Evolutionary conservation across 2,113 vertebrate genomes (phyloP), one percentile per base, ranked within the genome.

Genomic region (Callospermophilus lateralis): DNA sequence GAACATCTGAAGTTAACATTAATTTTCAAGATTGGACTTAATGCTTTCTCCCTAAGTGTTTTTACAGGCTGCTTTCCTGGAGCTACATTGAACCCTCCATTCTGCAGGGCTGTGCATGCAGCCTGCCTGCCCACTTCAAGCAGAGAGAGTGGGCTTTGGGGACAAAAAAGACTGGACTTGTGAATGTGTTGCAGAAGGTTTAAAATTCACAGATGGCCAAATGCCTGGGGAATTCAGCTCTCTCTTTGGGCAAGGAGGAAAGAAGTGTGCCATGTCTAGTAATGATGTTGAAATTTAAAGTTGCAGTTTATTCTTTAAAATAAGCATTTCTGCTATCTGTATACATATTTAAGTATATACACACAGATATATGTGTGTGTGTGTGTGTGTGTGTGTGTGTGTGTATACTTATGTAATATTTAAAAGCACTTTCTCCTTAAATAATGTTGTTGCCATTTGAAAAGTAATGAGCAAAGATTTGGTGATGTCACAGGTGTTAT

Each of bases 1-100:
- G 88, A 92, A 78, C 92, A 93, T 93, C 92, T 92, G 87, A 97
- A 97, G 76, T 93, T 94, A 84, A 97, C 96, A 89, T 97, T 90
- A 77, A 94, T 96, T 95, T 96, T 85, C 0, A 0, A 86, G 94
- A 96, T 42, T 76, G 93, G 87, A 85, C 4, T 3, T 51, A 51
- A 87, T 85, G 79, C 51, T 93, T 97, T 94, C 93, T 72, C 53
- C 63, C n/a, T 34, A 42, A 90, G 83, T 96, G 83, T 94, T 97
- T 92, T 68, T 28, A 0, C 72, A 92, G 78, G 17, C 93, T 70
- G 84, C 74, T 89, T 93, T 89, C 87, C 63, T 10, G 4, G 34
- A 88, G 73, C 42, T 45, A 42, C 48, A 9, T 4, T 39, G 91
- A 85, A 22, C 16, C 20, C 8, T 79, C 19, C 6, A 0, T 77